Percentiles rank a stretch among this genome's conserved stretches.
Evolutionary conservation across 1,140 invertebrate genomes (phyloP).

Genomic region (Stegodyphus dumicola): DNA sequence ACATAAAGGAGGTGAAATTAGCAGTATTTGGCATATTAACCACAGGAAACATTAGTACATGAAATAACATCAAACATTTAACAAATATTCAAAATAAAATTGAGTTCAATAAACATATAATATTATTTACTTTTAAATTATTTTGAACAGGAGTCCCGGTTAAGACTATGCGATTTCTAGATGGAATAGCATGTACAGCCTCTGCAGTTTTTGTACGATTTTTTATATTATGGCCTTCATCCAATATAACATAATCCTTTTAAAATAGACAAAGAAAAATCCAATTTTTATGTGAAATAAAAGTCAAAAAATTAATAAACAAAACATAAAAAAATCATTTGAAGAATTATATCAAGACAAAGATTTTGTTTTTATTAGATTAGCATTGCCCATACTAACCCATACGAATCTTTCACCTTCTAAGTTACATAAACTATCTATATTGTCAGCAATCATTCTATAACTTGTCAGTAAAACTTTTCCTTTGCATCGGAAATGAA

Average conservation of each 20-base stretch:
- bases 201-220: slow-evolving; percentile 71
- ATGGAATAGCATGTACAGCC: slow-evolving; percentile 67
- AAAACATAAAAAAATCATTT: background rate
- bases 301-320: background rate
- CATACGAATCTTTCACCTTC: slow-evolving; percentile 56
- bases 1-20: too few relatives aligned
- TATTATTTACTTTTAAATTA: slow-evolving; percentile 67
- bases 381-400: slow-evolving; percentile 4
- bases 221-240: slow-evolving; percentile 73
- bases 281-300: background rate
- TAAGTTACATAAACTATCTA: slow-evolving; percentile 64
- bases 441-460: slow-evolving; percentile 65
- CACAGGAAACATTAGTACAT: too few relatives aligned
- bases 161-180: slow-evolving; percentile 69
- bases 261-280: slow-evolving; percentile 2
- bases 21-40: too few relatives aligned
- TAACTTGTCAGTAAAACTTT: slow-evolving; percentile 65
- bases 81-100: background rate
- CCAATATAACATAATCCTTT: slow-evolving; percentile 70
- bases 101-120: slow-evolving; percentile 54
- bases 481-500: slow-evolving; percentile 65
- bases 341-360: too few relatives aligned
- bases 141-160: slow-evolving; percentile 72
- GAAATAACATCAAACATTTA: too few relatives aligned
- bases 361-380: too few relatives aligned